These are phyloP conservation scores for Meteorus cinctellus DNA, from an alignment of 2,888 invertebrate species.

Conservation along the genomic window DNA sequence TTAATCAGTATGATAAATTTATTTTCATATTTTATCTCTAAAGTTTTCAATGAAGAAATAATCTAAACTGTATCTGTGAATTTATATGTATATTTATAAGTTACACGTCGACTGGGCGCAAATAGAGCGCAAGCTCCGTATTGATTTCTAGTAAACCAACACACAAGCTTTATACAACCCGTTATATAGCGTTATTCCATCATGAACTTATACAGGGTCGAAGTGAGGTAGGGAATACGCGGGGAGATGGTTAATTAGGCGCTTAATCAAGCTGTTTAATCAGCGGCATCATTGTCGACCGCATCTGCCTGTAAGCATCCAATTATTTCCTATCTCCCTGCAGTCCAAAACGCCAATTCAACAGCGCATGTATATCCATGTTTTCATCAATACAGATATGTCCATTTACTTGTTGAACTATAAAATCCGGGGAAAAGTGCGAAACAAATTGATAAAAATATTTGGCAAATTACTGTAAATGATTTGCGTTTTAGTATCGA, in stretches of 20 bases:
- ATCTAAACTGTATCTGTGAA: no score
- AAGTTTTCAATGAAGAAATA: no score
- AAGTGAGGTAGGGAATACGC: conserved; percentile 19
- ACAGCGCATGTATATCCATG: conserved; percentile 25
- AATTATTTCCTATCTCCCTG: conserved; percentile 58
- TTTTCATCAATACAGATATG: conserved; percentile 3
- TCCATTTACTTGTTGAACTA: neutral
- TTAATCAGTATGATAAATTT: no score
- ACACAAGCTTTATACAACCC: neutral
- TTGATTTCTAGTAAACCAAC: conserved; percentile 36
- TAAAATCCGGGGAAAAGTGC: no score
- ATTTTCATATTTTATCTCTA: no score
- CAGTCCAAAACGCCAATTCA: conserved; percentile 26
- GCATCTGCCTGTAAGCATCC: conserved; percentile 62
- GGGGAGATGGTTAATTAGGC: conserved; percentile 63
- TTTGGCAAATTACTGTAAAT: neutral
- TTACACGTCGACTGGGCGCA: neutral
- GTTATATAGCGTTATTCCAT: conserved; percentile 8
- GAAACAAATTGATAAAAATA: neutral
- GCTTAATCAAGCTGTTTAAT: conserved; percentile 71
- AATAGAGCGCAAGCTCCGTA: conserved; percentile 30
- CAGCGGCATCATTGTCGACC: conserved; percentile 70
- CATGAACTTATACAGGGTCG: neutral
- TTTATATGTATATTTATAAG: neutral
- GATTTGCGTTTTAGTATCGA: no score